These are phyloP conservation scores for Parus major DNA, from an alignment of 2,113 vertebrate genomes.

Conservation along the genomic window DNA sequence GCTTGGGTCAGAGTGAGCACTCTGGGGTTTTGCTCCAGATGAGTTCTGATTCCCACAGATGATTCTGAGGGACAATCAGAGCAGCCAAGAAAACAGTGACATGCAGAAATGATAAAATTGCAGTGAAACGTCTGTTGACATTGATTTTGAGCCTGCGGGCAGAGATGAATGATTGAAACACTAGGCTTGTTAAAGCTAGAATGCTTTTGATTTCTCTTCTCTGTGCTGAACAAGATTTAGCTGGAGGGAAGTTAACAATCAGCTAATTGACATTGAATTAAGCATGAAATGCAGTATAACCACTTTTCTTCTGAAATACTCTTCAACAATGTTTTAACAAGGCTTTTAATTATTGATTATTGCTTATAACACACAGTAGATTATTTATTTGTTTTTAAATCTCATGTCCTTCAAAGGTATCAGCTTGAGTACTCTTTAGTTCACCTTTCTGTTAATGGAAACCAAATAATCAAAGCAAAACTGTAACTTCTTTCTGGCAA, in stretches of 20 bases:
- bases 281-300: slow-evolving; percentile 95
- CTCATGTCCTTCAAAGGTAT: slow-evolving; percentile 69
- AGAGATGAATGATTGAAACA: slow-evolving; percentile 96
- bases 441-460: not conserved
- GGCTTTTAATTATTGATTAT: slow-evolving; percentile 85
- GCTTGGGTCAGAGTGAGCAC: not conserved
- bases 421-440: not conserved
- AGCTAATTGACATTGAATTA: slow-evolving; percentile 99
- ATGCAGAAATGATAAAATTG: slow-evolving; percentile 91
- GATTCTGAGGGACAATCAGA: slow-evolving; percentile 62
- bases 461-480: not conserved
- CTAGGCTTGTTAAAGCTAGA: slow-evolving; percentile 91
- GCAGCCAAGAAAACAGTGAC: slow-evolving; percentile 72
- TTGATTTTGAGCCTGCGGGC: slow-evolving; percentile 88
- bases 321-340: slow-evolving; percentile 79
- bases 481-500: not conserved
- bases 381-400: slow-evolving; percentile 75
- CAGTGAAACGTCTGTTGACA: slow-evolving; percentile 93
- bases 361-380: slow-evolving; percentile 75
- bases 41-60: not conserved
- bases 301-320: slow-evolving; percentile 84
- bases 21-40: not conserved
- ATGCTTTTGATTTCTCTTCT: slow-evolving; percentile 92
- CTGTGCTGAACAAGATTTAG: slow-evolving; percentile 84
- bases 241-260: slow-evolving; percentile 97